phyloP scores from a whole-genome alignment of 2,797 vertebrate genomes.

The Acridotheres tristis region DNA sequence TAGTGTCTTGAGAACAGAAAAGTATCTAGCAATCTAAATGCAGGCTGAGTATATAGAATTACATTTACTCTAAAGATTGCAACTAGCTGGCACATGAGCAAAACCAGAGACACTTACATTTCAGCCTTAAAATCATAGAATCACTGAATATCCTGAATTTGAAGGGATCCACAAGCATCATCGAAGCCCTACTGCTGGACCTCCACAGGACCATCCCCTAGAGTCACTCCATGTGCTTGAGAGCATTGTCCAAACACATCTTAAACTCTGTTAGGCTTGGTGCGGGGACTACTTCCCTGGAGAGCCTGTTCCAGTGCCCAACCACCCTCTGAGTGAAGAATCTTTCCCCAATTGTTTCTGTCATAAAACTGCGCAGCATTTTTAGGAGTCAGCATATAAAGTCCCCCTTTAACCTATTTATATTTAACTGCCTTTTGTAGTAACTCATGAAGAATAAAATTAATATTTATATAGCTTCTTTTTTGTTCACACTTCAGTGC shows the following conservation, averaged over 20 bases:
- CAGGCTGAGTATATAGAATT: not conserved
- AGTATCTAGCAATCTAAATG: not conserved
- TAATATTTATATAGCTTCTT: not conserved
- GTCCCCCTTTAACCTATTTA: not conserved
- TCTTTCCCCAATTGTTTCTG: not conserved
- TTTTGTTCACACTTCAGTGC: not conserved
- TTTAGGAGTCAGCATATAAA: not conserved
- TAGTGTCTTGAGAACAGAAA: not conserved
- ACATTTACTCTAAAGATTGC: not conserved
- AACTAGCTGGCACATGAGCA: not conserved
- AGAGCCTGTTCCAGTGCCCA: not conserved
- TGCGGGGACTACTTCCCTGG: no score
- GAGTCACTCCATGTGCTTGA: not conserved
- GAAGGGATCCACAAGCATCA: not conserved
- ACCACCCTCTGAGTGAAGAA: not conserved
- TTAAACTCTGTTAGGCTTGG: not conserved
- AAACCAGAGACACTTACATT: not conserved
- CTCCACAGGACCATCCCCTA: no score
- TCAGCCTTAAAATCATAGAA: not conserved
- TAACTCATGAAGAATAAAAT: not conserved
- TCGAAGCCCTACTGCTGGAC: fast-evolving
- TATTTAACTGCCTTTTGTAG: not conserved
- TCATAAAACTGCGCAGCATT: not conserved
- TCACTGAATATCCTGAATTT: not conserved
- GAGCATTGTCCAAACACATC: not conserved